Conservation (phyloP, 1,140 invertebrate genomes). For the Caerostris extrusa region DNA sequence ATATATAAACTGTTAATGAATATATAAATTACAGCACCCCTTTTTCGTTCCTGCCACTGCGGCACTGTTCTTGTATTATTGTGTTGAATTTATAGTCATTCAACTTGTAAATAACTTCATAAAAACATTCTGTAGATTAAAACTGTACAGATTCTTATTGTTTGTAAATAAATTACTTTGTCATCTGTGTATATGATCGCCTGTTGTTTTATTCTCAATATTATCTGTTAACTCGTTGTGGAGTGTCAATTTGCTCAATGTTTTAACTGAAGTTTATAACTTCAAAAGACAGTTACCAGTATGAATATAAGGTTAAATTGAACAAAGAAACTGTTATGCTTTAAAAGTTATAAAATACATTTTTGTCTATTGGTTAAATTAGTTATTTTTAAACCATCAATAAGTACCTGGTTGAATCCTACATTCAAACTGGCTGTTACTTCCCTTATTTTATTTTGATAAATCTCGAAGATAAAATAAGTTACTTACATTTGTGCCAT, state of each 20-base stretch:
- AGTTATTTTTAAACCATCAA: slow-evolving; percentile 12
- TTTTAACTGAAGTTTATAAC: slow-evolving; percentile 48
- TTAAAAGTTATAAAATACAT: neutral
- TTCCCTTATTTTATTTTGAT: slow-evolving; percentile 57
- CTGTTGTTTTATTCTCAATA: slow-evolving; percentile 62
- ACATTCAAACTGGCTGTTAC: slow-evolving; percentile 10
- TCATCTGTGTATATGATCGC: slow-evolving; percentile 76
- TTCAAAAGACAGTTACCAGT: neutral
- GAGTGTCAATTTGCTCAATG: slow-evolving; percentile 71
- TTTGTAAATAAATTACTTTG: slow-evolving; percentile 74
- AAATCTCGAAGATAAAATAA: slow-evolving; percentile 46
- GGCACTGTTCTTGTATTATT: slow-evolving; percentile 59
- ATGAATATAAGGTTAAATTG: slow-evolving; percentile 35
- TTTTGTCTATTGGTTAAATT: slow-evolving; percentile 24
- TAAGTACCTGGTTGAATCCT: slow-evolving; percentile 57
- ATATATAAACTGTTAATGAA: slow-evolving; percentile 26
- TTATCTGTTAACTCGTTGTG: slow-evolving; percentile 65
- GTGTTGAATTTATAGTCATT: slow-evolving; percentile 54
- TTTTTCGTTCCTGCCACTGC: slow-evolving; percentile 76
- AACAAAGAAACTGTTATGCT: neutral
- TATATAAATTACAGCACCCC: slow-evolving; percentile 35
- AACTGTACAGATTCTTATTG: slow-evolving; percentile 74
- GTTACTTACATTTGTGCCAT: slow-evolving; percentile 77
- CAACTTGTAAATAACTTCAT: slow-evolving; percentile 68
- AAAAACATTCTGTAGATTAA: slow-evolving; percentile 67